phyloP scores from a whole-genome alignment of 2,797 vertebrate species.

The Nyctalus aviator region DNA sequence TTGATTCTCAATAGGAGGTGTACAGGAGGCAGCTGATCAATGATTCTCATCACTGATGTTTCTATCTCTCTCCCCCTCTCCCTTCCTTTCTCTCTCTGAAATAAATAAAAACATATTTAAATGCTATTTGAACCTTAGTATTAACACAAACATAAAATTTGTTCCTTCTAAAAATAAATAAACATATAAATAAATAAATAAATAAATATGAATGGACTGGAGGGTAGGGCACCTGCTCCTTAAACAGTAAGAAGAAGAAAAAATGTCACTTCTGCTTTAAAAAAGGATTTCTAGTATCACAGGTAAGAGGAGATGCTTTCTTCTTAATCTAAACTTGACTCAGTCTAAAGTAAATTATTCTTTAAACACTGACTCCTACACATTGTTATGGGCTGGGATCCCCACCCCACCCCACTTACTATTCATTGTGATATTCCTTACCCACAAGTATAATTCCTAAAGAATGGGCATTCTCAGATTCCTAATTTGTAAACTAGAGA shows the following conservation, averaged over 20 bases:
- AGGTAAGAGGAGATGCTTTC: slow-evolving; percentile 1
- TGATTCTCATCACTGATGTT: too few relatives aligned
- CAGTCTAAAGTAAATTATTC: neutral
- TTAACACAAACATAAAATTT: neutral
- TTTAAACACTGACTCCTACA: neutral
- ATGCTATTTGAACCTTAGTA: neutral
- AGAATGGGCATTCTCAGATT: neutral
- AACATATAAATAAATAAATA: too few relatives aligned
- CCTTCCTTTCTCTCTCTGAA: too few relatives aligned
- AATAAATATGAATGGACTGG: too few relatives aligned
- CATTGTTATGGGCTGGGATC: neutral
- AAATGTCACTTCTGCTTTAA: neutral
- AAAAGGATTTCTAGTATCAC: neutral
- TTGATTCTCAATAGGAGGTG: too few relatives aligned
- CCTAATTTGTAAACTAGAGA: neutral
- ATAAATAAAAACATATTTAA: neutral
- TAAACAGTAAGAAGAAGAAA: too few relatives aligned
- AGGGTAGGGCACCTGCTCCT: too few relatives aligned
- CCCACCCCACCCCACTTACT: neutral
- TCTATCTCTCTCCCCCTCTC: too few relatives aligned
- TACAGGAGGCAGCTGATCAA: too few relatives aligned
- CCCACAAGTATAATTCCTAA: neutral
- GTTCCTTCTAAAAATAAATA: neutral
- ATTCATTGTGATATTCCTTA: neutral
- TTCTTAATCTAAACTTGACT: slow-evolving; percentile 47